phyloP scores from a whole-genome alignment of 2,888 invertebrate genomes.

The Ophion ellenae region DNA sequence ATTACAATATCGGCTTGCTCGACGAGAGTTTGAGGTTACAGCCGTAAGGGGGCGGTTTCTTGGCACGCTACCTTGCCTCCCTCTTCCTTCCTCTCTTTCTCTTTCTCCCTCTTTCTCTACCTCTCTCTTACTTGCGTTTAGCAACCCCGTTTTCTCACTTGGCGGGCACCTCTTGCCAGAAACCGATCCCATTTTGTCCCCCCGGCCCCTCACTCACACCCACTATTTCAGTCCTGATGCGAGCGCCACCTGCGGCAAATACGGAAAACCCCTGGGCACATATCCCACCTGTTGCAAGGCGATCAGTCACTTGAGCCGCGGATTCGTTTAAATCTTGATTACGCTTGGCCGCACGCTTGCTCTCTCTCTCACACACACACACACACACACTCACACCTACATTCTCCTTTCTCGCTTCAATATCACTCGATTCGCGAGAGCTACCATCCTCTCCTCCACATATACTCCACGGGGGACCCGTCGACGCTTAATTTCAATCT shows the following conservation, averaged over 20 bases:
- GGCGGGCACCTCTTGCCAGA: slow-evolving; percentile 64
- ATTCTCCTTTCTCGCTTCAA: background rate
- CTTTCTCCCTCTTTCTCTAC: background rate
- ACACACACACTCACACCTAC: background rate
- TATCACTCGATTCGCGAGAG: slow-evolving; percentile 32
- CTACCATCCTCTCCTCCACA: slow-evolving; percentile 14
- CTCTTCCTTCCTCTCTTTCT: slow-evolving; percentile 47
- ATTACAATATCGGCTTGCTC: slow-evolving; percentile 83
- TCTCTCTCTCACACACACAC: slow-evolving; percentile 6
- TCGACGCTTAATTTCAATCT: slow-evolving; percentile 66
- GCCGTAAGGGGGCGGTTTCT: slow-evolving; percentile 78
- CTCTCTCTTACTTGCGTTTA: slow-evolving; percentile 39
- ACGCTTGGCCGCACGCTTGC: slow-evolving; percentile 71
- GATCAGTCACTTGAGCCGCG: slow-evolving; percentile 80
- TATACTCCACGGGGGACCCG: slow-evolving; percentile 26
- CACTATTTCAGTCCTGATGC: slow-evolving; percentile 48
- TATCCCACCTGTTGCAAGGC: slow-evolving; percentile 81
- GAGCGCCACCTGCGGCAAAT: slow-evolving; percentile 55
- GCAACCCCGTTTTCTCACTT: slow-evolving; percentile 54
- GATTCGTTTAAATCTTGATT: slow-evolving; percentile 81
- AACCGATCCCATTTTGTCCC: slow-evolving; percentile 55
- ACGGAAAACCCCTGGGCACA: slow-evolving; percentile 74
- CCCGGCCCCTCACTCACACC: slow-evolving; percentile 66
- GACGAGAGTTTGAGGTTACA: slow-evolving; percentile 80
- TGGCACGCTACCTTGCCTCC: slow-evolving; percentile 77